Base-by-base conservation (phyloP, 2,888 invertebrate genomes). In the Drosophila vallismaia region DNA sequence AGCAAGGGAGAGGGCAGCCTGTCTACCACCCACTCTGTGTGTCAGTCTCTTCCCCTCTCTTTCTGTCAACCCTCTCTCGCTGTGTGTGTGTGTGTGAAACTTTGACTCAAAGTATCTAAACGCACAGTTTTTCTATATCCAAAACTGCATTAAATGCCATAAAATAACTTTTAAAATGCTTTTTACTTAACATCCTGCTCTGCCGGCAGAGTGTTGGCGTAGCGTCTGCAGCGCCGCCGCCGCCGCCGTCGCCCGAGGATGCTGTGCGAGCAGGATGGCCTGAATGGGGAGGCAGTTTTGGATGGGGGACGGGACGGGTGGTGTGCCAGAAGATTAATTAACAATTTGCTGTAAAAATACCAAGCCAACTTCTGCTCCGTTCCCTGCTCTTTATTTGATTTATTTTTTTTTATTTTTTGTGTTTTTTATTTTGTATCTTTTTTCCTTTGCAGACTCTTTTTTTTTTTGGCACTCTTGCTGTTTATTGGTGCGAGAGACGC, bases 151-250 rank as follows among this genome's bases (percentile, higher is more conserved):
- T 89, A 89, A 89, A 89, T 86, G 88, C 89, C 89, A 89, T 89
- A 88, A 89, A 89, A 89, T 89, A 88, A 89, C 88, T 88, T 89
- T 79, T 84, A 88, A 89, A 89, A 88, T 86, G 89, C 86, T 88
- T 89, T 89, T 89, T 86, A 87, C 81, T 83, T 82, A 88, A 85
- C 88, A 88, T 87, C 79, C 76, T 75, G 74, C 64, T 14, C 51
- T 48, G 53, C 0, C 33, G 10, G 14, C 62, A 57, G 5, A 48
- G 33, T 72, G 64, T 9, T 28, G 46, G 9, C 68, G 49, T 14
- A 29, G 19, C 19, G 38, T 6, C 12, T 36, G 49, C 64, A n/a
- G n/a, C n/a, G n/a, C n/a, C n/a, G n/a, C n/a, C n/a, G n/a, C n/a
- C n/a, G n/a, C n/a, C n/a, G n/a, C n/a, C n/a, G 51, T 9, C 24